Evolutionary conservation across 2,888 invertebrate genomes (phyloP).

Genomic region (Azorinus chamasolen): DNA sequence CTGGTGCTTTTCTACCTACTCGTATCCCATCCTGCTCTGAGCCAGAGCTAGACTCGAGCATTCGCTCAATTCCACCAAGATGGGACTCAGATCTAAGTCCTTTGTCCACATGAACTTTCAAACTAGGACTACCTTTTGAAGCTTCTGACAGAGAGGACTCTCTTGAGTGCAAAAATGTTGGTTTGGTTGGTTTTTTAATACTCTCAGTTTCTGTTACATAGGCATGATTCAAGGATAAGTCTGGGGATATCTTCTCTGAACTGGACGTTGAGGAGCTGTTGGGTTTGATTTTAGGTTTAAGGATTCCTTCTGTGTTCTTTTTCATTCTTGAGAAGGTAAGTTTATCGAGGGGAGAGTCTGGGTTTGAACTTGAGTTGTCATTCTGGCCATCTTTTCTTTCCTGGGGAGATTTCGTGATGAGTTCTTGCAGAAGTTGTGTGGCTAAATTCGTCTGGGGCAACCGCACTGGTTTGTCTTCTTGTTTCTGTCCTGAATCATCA

Average conservation of each 20-base stretch:
- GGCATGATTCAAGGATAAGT: slow-evolving; percentile 25
- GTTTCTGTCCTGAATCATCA: slow-evolving; percentile 31
- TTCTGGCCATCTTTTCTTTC: slow-evolving; percentile 32
- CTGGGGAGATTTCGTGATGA: slow-evolving; percentile 32
- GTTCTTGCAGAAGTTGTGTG: slow-evolving; percentile 53
- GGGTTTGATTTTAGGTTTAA: slow-evolving; percentile 32
- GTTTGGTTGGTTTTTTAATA: slow-evolving; percentile 74
- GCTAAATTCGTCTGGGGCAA: slow-evolving; percentile 33
- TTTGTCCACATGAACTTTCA: slow-evolving; percentile 53
- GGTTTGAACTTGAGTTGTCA: slow-evolving; percentile 64
- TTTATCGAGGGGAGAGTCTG: slow-evolving; percentile 68
- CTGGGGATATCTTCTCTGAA: slow-evolving; percentile 50
- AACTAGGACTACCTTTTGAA: slow-evolving; percentile 64
- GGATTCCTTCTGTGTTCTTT: slow-evolving; percentile 24
- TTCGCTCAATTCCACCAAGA: slow-evolving; percentile 59
- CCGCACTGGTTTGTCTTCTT: slow-evolving; percentile 28
- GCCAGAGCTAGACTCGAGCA: slow-evolving; percentile 79
- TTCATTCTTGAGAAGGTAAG: slow-evolving; percentile 32
- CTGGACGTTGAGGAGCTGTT: slow-evolving; percentile 38
- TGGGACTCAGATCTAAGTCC: slow-evolving; percentile 29
- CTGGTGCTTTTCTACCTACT: slow-evolving; percentile 60
- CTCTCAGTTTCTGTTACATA: slow-evolving; percentile 35
- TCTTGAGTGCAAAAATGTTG: slow-evolving; percentile 72
- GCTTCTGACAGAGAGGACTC: slow-evolving; percentile 65
- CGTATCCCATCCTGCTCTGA: slow-evolving; percentile 80